Evolutionary conservation across 2,888 invertebrate genomes (phyloP).

Genomic region (Ypsolopha scabrella): DNA sequence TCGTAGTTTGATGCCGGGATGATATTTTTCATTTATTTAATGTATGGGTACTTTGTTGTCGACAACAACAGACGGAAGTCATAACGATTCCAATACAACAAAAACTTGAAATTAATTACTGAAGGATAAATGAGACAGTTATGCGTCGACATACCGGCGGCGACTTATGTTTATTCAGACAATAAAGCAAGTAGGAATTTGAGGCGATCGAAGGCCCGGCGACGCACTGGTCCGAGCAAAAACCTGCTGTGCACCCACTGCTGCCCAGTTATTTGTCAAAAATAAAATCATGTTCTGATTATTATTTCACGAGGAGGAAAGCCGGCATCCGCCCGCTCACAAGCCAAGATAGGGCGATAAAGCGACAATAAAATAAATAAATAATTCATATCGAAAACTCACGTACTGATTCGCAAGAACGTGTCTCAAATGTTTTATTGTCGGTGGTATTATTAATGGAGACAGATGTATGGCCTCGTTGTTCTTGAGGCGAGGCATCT

Average conservation of each 20-base stretch:
- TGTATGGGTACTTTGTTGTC: too few relatives aligned
- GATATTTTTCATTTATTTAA: too few relatives aligned
- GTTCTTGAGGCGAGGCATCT: conserved; percentile 26
- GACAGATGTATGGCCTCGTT: conserved; percentile 42
- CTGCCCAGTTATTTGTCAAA: conserved; percentile 65
- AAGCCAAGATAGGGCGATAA: conserved; percentile 55
- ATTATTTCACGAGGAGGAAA: conserved; percentile 47
- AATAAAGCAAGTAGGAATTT: conserved; percentile 29
- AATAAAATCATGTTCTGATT: conserved; percentile 63
- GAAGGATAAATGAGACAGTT: conserved; percentile 5
- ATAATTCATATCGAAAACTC: conserved; percentile 57
- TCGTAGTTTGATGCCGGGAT: too few relatives aligned
- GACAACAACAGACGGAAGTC: background rate
- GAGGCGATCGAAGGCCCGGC: conserved; percentile 13
- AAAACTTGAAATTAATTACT: background rate
- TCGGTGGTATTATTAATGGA: conserved; percentile 55
- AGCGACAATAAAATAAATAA: conserved; percentile 65
- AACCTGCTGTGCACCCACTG: conserved; percentile 31
- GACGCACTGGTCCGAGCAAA: conserved; percentile 22
- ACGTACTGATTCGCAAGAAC: conserved; percentile 66
- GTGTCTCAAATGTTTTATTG: conserved; percentile 67
- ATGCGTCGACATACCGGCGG: conserved; percentile 26
- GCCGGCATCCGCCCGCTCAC: conserved; percentile 30
- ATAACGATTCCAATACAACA: background rate
- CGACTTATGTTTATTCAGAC: conserved; percentile 35